Conservation (phyloP, 2,113 vertebrate genomes). For the Gadus chalcogrammus region DNA sequence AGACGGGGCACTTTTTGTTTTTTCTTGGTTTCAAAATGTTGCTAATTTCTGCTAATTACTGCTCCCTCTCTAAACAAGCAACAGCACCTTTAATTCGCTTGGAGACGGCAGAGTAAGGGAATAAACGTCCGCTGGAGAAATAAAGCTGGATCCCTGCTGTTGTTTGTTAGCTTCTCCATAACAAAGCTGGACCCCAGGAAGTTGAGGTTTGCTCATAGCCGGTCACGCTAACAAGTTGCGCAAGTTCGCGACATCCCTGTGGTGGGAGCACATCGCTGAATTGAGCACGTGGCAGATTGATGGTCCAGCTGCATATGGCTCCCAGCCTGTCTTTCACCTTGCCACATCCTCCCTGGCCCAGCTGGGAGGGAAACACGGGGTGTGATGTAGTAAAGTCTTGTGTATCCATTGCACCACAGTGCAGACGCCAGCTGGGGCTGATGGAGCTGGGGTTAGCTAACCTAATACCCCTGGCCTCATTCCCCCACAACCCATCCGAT, state of each 20-base stretch:
- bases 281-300: conserved; percentile 43
- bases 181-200: neutral
- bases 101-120: too few relatives aligned
- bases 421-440: too few relatives aligned
- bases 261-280: conserved; percentile 48
- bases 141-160: too few relatives aligned
- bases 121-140: too few relatives aligned
- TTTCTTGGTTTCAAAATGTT: too few relatives aligned
- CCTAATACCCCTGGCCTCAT: conserved; percentile 34
- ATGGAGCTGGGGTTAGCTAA: neutral
- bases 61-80: neutral
- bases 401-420: neutral
- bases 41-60: too few relatives aligned
- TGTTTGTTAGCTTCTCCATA: neutral
- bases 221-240: conserved; percentile 37
- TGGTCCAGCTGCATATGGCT: conserved; percentile 49
- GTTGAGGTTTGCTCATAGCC: conserved; percentile 12
- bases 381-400: neutral
- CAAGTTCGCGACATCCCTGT: conserved; percentile 45
- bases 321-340: conserved; percentile 5
- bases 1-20: too few relatives aligned
- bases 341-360: conserved; percentile 35
- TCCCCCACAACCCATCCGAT: neutral
- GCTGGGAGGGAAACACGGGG: conserved; percentile 36
- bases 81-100: too few relatives aligned